Base-by-base conservation (phyloP, 2,113 vertebrate species). In the Paratilapia polleni region DNA sequence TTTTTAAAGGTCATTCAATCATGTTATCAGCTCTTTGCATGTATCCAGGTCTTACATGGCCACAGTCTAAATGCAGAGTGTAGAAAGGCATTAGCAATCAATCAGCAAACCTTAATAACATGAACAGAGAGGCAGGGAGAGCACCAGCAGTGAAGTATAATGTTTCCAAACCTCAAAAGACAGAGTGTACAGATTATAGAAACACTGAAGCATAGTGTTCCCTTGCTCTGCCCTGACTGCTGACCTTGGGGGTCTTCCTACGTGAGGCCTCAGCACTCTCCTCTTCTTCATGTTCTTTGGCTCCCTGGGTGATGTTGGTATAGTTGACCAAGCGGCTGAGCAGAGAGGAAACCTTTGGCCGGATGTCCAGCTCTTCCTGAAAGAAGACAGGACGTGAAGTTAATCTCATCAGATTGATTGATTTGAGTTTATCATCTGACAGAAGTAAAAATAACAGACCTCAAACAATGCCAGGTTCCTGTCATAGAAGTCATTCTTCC, bases 321-420 rank as follows among this genome's bases (percentile, higher is more conserved):
- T 99, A 99, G 95, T 95, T 99, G 95, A 99, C 98, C 94, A 99
- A 93, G 77, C 98, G 98, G 91, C 97, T 98, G 92, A 99, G 97
- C 66, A 99, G 94, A 80, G 98, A 98, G 1, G 98, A 99, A 14
- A 99, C 98, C 87, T 99, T 99, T 0, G 98, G 98, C 60, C 98
- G 97, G 87, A 98, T 98, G 94, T 99, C 98, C 94, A 99, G 95
- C 66, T 99, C 98, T 87, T 99, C 98, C 98, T 99, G 92, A 59
- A 87, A 91, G 91, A 89, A 80, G 77, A 92, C 47, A 14, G 3
- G 4, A 24, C 13, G 0, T 19, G 31, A 57, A 15, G 22, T 47
- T 80, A 6, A 43, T 13, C 57, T 5, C 57, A 62, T 0, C 3
- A 0, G 2, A 60, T 58, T 0, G 2, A 60, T 56, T 57, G 0